phyloP scores from a whole-genome alignment of 1,140 invertebrate genomes.

The Anthonomus grandis region DNA sequence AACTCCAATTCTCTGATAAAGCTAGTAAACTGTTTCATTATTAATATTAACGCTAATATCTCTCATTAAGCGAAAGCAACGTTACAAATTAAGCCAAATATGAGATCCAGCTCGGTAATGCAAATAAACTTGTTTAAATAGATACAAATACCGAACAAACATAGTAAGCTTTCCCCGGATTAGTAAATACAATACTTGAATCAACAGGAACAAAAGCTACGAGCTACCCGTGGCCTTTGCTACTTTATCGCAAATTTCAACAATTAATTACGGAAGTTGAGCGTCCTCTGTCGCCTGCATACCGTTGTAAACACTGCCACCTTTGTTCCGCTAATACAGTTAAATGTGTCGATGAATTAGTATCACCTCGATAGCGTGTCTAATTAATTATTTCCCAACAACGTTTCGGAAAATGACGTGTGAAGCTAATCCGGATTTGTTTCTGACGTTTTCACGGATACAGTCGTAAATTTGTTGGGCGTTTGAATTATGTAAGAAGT shows the following conservation, averaged over 20 bases:
- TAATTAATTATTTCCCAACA: conserved; percentile 29
- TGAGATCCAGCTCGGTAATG: no score
- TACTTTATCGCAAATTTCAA: conserved; percentile 22
- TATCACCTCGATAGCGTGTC: conserved; percentile 22
- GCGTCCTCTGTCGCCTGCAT: conserved; percentile 10
- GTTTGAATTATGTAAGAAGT: no score
- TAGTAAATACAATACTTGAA: neutral
- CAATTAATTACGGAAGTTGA: conserved; percentile 26
- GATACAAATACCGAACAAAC: conserved; percentile 3
- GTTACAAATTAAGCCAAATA: no score
- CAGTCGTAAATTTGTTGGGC: no score
- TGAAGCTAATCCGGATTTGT: no score
- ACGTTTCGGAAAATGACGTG: conserved; percentile 26
- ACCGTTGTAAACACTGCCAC: conserved; percentile 20
- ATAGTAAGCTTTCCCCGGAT: neutral
- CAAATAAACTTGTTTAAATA: conserved; percentile 3
- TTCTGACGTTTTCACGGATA: no score
- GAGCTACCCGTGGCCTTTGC: conserved; percentile 2
- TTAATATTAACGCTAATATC: no score
- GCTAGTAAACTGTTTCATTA: no score
- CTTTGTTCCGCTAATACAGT: conserved; percentile 26
- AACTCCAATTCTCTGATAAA: no score
- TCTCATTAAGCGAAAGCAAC: no score
- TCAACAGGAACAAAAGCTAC: neutral
- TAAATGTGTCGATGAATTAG: conserved; percentile 29